Evolutionary conservation across 1,140 invertebrate species (phyloP), one percentile per base, ranked within the genome.

Genomic region (Trachymyrmex cornetzi): DNA sequence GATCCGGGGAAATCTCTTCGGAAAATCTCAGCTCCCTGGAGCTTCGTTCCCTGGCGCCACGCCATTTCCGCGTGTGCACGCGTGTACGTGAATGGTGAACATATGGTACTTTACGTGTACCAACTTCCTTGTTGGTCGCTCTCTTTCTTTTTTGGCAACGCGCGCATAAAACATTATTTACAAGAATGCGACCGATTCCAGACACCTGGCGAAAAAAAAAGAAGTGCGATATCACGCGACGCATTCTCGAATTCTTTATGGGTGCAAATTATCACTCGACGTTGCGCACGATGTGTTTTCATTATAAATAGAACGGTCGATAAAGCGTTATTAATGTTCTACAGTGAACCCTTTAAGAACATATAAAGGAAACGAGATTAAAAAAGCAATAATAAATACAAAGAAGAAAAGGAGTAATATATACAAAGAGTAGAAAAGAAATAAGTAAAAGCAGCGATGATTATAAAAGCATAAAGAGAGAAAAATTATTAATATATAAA

Each of bases 1-100:
- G 86, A 90, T 90, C 77, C 57, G 64, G 77, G 86, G 75, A 88
- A 90, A 90, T 88, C 89, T 88, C 75, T 71, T 85, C 53, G 80
- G 19, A 71, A 90, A 90, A 85, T 85, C 77, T 85, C 81, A 55
- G 75, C 71, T 80, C n/a, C 38, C 7, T 48, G 67, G 27, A 61
- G 30, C 77, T 57, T 66, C 44, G 88, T 71, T 59, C n/a, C n/a
- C n/a, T n/a, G n/a, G n/a, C 71, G 59, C 34, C n/a, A 24, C 61
- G 53, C 30, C 81, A 59, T 63, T 72, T 89, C 34, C 61, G 12
- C 30, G 34, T 22, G 19, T 12, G 16, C 48, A 34, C 61, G 24
- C n/a, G 48, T 69, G n/a, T 50, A 38, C 19, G n/a, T 50, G 53
- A 16, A 27, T 24, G 19, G 24, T 12, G 38, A 22, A 74, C 19